Percentiles rank a stretch among this genome's conserved stretches.
phyloP scores from a whole-genome alignment of 2,888 invertebrate species.

The Toxonevra muliebris region DNA sequence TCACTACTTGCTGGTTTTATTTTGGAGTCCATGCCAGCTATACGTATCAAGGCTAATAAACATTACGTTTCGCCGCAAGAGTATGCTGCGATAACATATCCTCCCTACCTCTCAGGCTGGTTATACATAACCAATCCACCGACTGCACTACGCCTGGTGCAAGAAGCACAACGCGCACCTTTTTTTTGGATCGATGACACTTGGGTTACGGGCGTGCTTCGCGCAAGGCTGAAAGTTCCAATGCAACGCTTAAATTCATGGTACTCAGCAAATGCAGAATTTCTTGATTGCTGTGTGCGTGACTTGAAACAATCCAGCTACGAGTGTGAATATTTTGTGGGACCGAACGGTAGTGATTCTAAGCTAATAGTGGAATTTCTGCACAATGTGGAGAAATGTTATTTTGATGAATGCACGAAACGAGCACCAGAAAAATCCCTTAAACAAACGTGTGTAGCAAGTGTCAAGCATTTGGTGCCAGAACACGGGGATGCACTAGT shows the following conservation, averaged over 20 bases:
- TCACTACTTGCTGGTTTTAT: conserved; percentile 74
- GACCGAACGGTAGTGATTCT: conserved; percentile 81
- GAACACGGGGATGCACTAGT: conserved; percentile 60
- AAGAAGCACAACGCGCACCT: conserved; percentile 68
- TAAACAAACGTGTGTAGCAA: conserved; percentile 71
- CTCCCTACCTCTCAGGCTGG: conserved; percentile 85
- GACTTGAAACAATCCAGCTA: conserved; percentile 69
- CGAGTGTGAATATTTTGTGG: conserved; percentile 76
- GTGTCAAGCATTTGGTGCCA: conserved; percentile 57
- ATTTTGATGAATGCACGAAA: conserved; percentile 67
- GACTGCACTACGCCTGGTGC: conserved; percentile 70
- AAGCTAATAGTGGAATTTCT: conserved; percentile 75
- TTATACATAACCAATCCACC: conserved; percentile 79
- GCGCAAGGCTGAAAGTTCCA: conserved; percentile 69
- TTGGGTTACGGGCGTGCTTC: conserved; percentile 82
- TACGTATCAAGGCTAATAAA: conserved; percentile 75
- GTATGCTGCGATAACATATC: conserved; percentile 72
- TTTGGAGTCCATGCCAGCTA: conserved; percentile 72
- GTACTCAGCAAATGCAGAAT: conserved; percentile 77
- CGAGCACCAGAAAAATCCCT: conserved; percentile 67
- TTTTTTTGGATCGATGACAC: conserved; percentile 95
- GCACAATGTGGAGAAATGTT: conserved; percentile 71
- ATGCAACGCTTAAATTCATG: conserved; percentile 70
- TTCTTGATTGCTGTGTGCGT: conserved; percentile 77
- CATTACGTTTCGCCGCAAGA: conserved; percentile 81